Evolutionary conservation across 2,797 vertebrate genomes (phyloP), one percentile per base, ranked within the genome.

Genomic region (Calcarius lapponicus): DNA sequence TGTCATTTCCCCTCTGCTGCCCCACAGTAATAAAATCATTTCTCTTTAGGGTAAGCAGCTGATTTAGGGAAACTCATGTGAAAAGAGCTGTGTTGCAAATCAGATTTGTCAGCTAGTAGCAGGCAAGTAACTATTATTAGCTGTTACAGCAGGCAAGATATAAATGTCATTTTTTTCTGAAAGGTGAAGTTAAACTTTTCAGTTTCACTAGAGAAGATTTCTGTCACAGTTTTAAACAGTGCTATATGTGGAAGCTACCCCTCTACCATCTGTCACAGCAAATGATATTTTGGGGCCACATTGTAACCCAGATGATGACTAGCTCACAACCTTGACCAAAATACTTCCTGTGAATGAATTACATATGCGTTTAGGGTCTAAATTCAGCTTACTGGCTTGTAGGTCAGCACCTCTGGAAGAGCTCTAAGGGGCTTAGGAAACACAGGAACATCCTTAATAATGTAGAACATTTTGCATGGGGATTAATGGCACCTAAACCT

Each of bases 81-180:
- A 88, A 88, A 86, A 91, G 72, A 92, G 36, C 38, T 91, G 58
- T 90, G 69, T 69, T 93, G 76, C 32, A 95, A 90, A 97, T 96
- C 45, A 74, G 43, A 57, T 93, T 69, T 90, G 92, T 78, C 86
- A 96, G 93, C 70, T 74, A 67, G 86, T 82, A 90, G 60, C 75
- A 93, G 93, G 88, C 61, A 69, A 88, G 71, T 74, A 94, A 81
- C 88, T 96, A 94, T 94, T 97, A 96, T 97, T 93, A 97, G 78
- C 60, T 91, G 10, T 89, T 96, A 92, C 61, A 96, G 74, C 43
- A 95, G 58, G 70, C 47, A 91, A 80, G 73, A 93, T 91, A 82
- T 78, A 90, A 94, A 93, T 88, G 71, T 86, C 53, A 42, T 66
- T 60, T 90, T 78, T 78, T 80, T 53, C 72, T 79, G 79, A 95